These are phyloP conservation scores for Tretioscincus oriximinensis DNA, from an alignment of 2,113 vertebrate species.

Conservation along the genomic window DNA sequence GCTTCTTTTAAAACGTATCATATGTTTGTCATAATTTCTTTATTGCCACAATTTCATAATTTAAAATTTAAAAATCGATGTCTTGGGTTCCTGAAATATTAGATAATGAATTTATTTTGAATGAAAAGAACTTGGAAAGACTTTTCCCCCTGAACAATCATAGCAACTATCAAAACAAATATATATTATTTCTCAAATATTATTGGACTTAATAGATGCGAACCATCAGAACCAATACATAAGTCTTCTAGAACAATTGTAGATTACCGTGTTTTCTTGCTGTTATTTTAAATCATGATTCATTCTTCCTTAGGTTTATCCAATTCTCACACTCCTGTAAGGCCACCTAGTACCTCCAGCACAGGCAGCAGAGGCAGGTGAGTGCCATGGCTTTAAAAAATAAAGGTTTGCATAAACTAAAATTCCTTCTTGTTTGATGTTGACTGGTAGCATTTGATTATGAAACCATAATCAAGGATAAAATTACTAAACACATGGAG, in stretches of 20 bases:
- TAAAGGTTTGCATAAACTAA: too few species aligned
- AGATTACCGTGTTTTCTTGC: not conserved
- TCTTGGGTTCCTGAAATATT: not conserved
- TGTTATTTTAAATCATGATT: not conserved
- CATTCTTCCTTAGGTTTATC: slow-evolving; percentile 81
- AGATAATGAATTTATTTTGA: not conserved
- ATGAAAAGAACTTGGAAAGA: not conserved
- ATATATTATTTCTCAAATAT: not conserved
- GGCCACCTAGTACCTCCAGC: slow-evolving; percentile 96
- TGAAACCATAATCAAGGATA: too few species aligned
- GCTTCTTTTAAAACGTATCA: not conserved
- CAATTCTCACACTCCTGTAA: slow-evolving; percentile 92
- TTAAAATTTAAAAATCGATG: too few species aligned
- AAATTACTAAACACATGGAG: too few species aligned
- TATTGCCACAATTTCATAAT: too few species aligned
- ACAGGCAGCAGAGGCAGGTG: slow-evolving; percentile 98
- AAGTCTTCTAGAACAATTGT: not conserved
- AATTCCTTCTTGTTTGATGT: too few species aligned
- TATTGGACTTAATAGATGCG: not conserved
- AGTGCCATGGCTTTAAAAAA: slow-evolving; percentile 30
- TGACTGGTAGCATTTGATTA: too few species aligned
- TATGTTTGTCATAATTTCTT: not conserved
- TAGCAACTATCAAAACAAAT: too few species aligned
- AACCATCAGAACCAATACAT: not conserved
- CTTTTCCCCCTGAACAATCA: too few species aligned